Conservation (phyloP, 2,888 invertebrate species). For the Rhamphomyia laevipes region DNA sequence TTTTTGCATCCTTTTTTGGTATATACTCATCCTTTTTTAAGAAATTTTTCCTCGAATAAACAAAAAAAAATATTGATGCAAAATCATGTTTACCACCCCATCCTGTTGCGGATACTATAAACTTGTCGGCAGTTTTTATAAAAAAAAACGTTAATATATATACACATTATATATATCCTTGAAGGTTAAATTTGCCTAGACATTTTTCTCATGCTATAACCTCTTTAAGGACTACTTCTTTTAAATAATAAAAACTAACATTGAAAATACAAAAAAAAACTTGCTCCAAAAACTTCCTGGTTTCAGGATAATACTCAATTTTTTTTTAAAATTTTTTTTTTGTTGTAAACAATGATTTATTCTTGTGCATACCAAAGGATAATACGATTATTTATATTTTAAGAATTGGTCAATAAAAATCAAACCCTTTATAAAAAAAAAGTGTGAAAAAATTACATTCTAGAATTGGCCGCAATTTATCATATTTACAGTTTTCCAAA, state of each 20-base stretch:
- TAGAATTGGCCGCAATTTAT: conserved; percentile 9
- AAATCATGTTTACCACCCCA: background rate
- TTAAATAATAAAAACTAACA: background rate
- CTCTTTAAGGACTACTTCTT: too few species aligned
- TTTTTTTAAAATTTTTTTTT: background rate
- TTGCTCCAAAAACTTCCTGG: background rate
- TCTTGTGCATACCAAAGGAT: conserved; percentile 3
- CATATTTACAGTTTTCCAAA: conserved; percentile 2
- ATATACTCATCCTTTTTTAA: too few species aligned
- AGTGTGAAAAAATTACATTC: conserved; percentile 6
- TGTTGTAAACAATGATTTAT: background rate
- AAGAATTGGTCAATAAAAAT: conserved; percentile 14
- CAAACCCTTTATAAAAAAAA: background rate
- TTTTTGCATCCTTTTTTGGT: too few species aligned
- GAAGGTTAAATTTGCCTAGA: too few species aligned
- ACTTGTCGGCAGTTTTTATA: conserved; percentile 7
- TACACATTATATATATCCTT: too few species aligned
- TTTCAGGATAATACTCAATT: too few species aligned
- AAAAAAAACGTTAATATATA: too few species aligned
- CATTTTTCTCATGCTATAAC: too few species aligned
- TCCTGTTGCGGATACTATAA: conserved; percentile 8
- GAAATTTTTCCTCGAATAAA: too few species aligned
- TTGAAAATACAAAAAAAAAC: background rate
- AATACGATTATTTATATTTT: conserved; percentile 11
- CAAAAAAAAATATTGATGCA: too few species aligned